Evolutionary conservation across 2,888 invertebrate species (phyloP).

Genomic region (Philonicus albiceps): DNA sequence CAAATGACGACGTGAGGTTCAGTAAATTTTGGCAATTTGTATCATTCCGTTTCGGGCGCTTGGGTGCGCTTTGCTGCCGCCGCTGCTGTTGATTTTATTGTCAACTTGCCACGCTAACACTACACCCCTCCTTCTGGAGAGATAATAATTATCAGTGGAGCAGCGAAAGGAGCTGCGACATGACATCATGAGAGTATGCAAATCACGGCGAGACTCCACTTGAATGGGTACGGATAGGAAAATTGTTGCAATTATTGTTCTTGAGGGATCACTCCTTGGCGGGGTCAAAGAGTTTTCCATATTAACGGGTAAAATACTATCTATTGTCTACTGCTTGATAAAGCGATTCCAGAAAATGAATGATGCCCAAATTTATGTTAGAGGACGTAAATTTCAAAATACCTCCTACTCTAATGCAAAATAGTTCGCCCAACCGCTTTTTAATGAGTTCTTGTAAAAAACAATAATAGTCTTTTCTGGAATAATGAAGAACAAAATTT

Average conservation of each 20-base stretch:
- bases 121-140: neutral
- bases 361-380: too few relatives aligned
- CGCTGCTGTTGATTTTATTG: neutral
- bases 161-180: slow-evolving; percentile 3
- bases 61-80: neutral
- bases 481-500: too few relatives aligned
- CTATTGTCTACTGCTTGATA: too few relatives aligned
- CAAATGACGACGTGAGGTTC: slow-evolving; percentile 12
- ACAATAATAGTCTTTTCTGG: too few relatives aligned
- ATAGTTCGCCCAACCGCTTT: too few relatives aligned
- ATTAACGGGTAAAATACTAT: too few relatives aligned
- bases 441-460: too few relatives aligned
- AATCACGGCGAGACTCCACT: slow-evolving; percentile 9
- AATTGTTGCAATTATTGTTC: slow-evolving; percentile 30
- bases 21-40: slow-evolving; percentile 34
- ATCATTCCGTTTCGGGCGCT: slow-evolving; percentile 8
- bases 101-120: slow-evolving; percentile 11
- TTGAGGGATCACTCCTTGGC: slow-evolving; percentile 19
- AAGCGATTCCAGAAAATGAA: too few relatives aligned
- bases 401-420: too few relatives aligned
- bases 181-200: slow-evolving; percentile 10
- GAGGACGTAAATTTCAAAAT: too few relatives aligned
- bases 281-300: slow-evolving; percentile 3
- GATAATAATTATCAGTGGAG: slow-evolving; percentile 31
- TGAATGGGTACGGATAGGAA: slow-evolving; percentile 16